Conservation (phyloP, 2,797 vertebrate genomes). For the Cossypha dichroa region DNA sequence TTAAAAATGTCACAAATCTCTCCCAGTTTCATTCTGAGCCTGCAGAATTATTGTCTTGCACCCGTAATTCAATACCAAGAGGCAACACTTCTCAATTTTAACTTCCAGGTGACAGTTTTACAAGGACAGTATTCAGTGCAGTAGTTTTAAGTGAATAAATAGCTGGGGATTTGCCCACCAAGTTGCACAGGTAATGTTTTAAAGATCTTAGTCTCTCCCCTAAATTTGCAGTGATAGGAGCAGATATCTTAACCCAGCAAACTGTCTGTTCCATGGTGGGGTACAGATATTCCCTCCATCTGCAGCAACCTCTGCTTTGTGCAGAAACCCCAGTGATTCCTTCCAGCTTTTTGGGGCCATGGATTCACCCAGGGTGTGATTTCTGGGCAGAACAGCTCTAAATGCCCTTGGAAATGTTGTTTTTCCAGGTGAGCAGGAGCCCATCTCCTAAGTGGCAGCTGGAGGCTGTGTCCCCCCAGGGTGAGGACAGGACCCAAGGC, state of each 20-base stretch:
- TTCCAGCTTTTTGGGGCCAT: neutral
- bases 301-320: neutral
- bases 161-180: neutral
- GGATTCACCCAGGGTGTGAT: neutral
- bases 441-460: neutral
- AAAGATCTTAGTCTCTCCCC: neutral
- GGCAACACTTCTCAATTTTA: neutral
- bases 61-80: neutral
- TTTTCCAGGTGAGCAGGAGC: neutral
- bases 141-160: neutral
- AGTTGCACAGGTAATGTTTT: neutral
- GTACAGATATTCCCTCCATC: neutral
- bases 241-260: neutral
- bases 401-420: neutral
- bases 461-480: neutral
- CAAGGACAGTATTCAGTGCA: neutral
- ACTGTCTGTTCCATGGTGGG: neutral
- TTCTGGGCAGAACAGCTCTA: neutral
- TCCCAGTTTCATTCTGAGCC: neutral
- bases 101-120: neutral
- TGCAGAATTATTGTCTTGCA: neutral
- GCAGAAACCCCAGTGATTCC: neutral
- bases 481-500: neutral
- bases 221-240: neutral
- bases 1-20: neutral